These are phyloP conservation scores for Bufotes viridis DNA, from an alignment of 2,797 vertebrate species.

Conservation along the genomic window DNA sequence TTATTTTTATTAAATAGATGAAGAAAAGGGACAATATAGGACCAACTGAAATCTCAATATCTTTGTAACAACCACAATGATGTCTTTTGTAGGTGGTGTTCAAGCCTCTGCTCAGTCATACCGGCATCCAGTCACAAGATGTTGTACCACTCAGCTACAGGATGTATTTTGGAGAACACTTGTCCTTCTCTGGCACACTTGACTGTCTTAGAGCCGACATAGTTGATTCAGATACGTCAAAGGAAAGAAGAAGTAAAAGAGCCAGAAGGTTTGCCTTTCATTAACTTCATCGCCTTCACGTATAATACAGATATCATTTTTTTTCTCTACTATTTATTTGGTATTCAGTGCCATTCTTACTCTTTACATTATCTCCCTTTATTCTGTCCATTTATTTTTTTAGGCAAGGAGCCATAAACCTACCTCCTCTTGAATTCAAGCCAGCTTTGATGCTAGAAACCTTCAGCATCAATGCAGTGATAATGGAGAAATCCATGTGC, in stretches of 20 bases:
- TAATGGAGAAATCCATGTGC: slow-evolving; percentile 92
- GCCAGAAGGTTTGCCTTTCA: slow-evolving; percentile 81
- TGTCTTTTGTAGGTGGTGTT: slow-evolving; percentile 87
- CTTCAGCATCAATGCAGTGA: slow-evolving; percentile 92
- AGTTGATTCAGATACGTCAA: slow-evolving; percentile 97
- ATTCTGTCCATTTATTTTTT: slow-evolving; percentile 31
- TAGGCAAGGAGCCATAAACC: slow-evolving; percentile 90
- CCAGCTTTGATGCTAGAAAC: slow-evolving; percentile 96
- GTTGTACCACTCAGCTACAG: slow-evolving; percentile 91
- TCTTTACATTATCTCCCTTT: slow-evolving; percentile 22
- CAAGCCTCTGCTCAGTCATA: slow-evolving; percentile 92
- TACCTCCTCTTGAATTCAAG: slow-evolving; percentile 93
- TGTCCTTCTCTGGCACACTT: slow-evolving; percentile 96
- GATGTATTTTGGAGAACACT: slow-evolving; percentile 97
- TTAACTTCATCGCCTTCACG: not conserved
- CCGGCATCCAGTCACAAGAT: slow-evolving; percentile 94
- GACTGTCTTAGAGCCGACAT: slow-evolving; percentile 97
- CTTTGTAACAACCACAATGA: too few relatives aligned
- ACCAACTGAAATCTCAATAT: too few relatives aligned
- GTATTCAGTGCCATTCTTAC: not conserved
- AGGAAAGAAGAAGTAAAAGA: slow-evolving; percentile 91
- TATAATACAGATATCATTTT: too few relatives aligned
- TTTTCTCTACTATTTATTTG: too few relatives aligned
- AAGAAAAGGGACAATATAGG: too few relatives aligned
- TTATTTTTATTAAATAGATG: too few relatives aligned